Conservation (phyloP, 2,113 vertebrate genomes). For the Mesoclemmys tuberculata region DNA sequence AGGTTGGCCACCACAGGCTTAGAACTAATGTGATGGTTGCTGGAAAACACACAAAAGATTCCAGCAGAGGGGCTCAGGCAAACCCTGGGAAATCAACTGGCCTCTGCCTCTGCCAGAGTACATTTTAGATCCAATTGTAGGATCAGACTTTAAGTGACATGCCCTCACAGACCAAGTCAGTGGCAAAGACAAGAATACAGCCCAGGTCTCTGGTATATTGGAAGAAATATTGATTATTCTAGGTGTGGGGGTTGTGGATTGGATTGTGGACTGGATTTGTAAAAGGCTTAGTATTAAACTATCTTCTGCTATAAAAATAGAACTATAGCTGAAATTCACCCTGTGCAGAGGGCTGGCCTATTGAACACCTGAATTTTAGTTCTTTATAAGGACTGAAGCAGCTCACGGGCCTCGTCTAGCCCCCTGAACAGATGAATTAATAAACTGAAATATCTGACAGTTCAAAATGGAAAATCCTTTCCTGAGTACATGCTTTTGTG, state of each 20-base stretch:
- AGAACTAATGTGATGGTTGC: not conserved
- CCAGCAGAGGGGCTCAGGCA: rapidly evolving
- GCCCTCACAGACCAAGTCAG: not conserved
- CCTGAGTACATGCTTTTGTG: not conserved
- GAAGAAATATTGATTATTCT: not conserved
- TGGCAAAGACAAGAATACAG: not conserved
- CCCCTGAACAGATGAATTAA: not conserved
- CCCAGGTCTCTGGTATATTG: not conserved
- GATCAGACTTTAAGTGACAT: not conserved
- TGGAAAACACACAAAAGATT: not conserved
- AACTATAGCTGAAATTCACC: not conserved
- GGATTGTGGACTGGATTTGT: not conserved
- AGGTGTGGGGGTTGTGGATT: not conserved
- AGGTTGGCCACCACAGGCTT: not conserved
- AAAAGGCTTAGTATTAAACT: not conserved
- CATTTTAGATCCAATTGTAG: not conserved
- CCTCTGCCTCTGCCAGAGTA: not conserved
- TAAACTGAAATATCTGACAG: not conserved
- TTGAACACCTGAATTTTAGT: not conserved
- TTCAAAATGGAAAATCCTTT: not conserved
- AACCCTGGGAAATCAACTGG: not conserved
- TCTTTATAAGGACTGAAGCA: not conserved
- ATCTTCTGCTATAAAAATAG: not conserved
- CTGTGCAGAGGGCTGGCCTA: not conserved
- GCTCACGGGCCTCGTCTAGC: not conserved